Conservation (phyloP, 2,888 invertebrate genomes). For the Cybosia mesomella region DNA sequence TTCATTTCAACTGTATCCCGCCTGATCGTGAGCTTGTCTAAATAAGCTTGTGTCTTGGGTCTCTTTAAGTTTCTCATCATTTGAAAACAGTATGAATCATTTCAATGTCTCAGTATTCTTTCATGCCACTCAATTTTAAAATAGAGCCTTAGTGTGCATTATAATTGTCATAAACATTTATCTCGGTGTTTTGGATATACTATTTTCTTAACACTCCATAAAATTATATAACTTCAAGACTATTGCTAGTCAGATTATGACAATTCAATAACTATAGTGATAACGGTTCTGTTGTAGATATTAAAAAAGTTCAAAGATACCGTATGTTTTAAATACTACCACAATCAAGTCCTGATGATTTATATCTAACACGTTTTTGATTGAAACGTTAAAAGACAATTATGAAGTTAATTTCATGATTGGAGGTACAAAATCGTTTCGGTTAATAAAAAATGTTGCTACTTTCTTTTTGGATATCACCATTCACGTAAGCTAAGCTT, state of each 20-base stretch:
- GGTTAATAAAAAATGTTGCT: not conserved
- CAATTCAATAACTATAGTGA: not conserved
- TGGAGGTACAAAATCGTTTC: not conserved
- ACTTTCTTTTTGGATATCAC: not conserved
- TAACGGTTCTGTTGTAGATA: not conserved
- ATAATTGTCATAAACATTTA: too few relatives aligned
- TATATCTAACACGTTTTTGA: slow-evolving; percentile 4
- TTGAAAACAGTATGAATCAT: too few relatives aligned
- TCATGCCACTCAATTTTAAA: too few relatives aligned
- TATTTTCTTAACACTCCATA: not conserved
- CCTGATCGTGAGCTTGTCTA: too few relatives aligned
- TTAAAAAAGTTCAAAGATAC: not conserved
- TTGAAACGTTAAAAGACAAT: slow-evolving; percentile 1
- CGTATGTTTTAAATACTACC: not conserved
- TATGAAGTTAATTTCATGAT: slow-evolving; percentile 4
- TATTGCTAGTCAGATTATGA: not conserved
- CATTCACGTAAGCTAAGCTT: not conserved
- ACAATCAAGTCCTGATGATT: not conserved
- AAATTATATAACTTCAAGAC: not conserved
- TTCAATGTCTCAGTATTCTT: too few relatives aligned
- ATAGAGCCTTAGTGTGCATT: too few relatives aligned
- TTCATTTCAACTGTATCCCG: too few relatives aligned
- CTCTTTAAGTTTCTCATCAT: too few relatives aligned
- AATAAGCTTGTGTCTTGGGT: too few relatives aligned
- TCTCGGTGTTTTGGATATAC: too few relatives aligned